Conservation (phyloP, 2,113 vertebrate species). For the Xiphophorus hellerii region DNA sequence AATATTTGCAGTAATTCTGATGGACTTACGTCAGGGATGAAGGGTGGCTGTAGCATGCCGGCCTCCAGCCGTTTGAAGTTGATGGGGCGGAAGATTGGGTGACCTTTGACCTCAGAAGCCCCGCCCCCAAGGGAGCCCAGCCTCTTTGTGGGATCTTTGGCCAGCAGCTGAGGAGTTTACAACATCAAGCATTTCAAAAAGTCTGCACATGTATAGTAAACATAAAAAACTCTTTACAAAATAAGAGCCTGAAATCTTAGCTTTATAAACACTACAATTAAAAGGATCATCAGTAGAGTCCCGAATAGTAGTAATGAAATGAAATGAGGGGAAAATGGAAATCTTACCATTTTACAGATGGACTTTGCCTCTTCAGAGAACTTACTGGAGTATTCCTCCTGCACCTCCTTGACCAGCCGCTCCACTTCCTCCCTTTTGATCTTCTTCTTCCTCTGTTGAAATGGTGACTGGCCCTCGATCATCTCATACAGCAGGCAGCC, state of each 20-base stretch:
- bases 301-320: neutral
- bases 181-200: neutral
- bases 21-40: conserved; percentile 91
- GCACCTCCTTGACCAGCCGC: conserved; percentile 89
- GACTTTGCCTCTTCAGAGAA: conserved; percentile 88
- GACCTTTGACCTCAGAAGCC: conserved; percentile 91
- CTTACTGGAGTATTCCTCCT: conserved; percentile 90
- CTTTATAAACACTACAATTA: neutral
- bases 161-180: conserved; percentile 83
- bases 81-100: conserved; percentile 89
- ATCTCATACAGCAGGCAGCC: conserved; percentile 97
- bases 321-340: neutral
- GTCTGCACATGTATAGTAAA: neutral
- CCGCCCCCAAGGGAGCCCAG: conserved; percentile 87
- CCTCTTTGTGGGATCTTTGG: conserved; percentile 89
- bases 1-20: neutral
- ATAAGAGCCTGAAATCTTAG: neutral
- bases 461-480: conserved; percentile 97
- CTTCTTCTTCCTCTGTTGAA: conserved; percentile 98
- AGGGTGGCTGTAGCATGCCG: conserved; percentile 92
- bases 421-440: conserved; percentile 97
- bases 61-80: conserved; percentile 97
- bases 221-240: neutral
- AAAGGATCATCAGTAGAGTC: too few relatives aligned
- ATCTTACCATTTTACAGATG: conserved; percentile 89